phyloP scores from a whole-genome alignment of 2,888 invertebrate species.

The Drosophila birchii region DNA sequence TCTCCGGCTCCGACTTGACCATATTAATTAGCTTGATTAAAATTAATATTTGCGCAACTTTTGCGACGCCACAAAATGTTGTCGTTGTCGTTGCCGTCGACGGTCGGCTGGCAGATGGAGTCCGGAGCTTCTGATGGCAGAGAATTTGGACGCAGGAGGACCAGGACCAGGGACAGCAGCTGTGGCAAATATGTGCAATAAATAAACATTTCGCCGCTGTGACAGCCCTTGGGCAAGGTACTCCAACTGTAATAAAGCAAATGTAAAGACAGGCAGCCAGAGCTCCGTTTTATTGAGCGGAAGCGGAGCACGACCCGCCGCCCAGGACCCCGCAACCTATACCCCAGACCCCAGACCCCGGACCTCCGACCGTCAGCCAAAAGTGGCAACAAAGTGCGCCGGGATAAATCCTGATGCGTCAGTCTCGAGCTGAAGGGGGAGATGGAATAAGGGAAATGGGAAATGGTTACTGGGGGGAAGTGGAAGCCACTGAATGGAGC shows the following conservation, averaged over 20 bases:
- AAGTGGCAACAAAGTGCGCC: constrained; percentile 44
- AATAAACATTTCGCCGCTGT: constrained; percentile 70
- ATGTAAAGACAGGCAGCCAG: constrained; percentile 63
- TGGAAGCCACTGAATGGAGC: constrained; percentile 59
- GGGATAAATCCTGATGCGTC: constrained; percentile 70
- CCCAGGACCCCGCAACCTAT: constrained; percentile 37
- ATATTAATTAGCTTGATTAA: constrained; percentile 80
- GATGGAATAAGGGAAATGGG: not conserved
- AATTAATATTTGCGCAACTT: constrained; percentile 72
- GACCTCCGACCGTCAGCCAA: constrained; percentile 19
- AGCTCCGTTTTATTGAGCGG: constrained; percentile 67
- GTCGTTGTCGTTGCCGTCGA: constrained; percentile 33
- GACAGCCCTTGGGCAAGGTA: constrained; percentile 58
- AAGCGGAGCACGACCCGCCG: constrained; percentile 48
- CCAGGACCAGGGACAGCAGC: constrained; percentile 5
- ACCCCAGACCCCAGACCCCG: not conserved
- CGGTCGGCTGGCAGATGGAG: constrained; percentile 3
- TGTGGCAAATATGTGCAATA: constrained; percentile 56
- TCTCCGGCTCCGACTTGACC: constrained; percentile 61
- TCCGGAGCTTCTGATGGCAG: constrained; percentile 24
- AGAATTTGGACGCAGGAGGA: constrained; percentile 6
- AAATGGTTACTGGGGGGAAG: constrained; percentile 1
- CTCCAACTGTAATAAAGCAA: constrained; percentile 67
- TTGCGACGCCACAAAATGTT: constrained; percentile 41
- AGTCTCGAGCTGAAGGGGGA: constrained; percentile 21